Evolutionary conservation across 2,797 vertebrate genomes (phyloP), one percentile per base, ranked within the genome.

Genomic region (Sus cebifrons): DNA sequence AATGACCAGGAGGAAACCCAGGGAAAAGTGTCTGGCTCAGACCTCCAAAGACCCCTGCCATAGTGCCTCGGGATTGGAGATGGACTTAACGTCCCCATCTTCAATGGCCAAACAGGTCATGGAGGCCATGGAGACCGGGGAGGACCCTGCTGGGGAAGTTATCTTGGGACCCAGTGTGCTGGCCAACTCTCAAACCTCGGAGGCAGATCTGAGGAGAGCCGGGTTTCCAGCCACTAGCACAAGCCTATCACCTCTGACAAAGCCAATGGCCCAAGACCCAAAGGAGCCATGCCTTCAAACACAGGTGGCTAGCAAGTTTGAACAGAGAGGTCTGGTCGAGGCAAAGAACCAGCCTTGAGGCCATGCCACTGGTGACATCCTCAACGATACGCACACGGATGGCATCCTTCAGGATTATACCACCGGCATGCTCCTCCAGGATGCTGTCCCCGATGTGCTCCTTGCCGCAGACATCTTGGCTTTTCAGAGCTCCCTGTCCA

Each of bases 291-390:
- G 2, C 21, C 52, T 29, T 10, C 13, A 29, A 32, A 20, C 17
- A 10, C 29, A 91, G 52, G 3, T 17, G 15, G 0, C 40, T 52
- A 29, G 21, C 18, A 64, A 67, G 14, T 10, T 18, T 40, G 29
- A 60, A 27, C 29, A 49, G 3, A 29, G 29, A n/a, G 23, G 49
- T 17, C 25, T 36, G 29, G 18, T 0, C 17, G 44, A 20, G 25
- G 6, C 32, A 10, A 18, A 25, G 56, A 29, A 17, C 3, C 56
- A 52, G 68, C 36, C 3, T 75, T n/a, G 82, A 27, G 11, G 4
- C 32, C 56, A 2, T 9, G 67, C 9, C 54, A 0, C 12, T 0
- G 3, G 15, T 6, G 1, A 16, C 4, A 3, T 36, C 3, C 60
- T 52, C 73, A 92, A 40, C n/a, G 70, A 83, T 6, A 20, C 8